These are phyloP conservation scores for Hylaeus anthracinus DNA, from an alignment of 1,140 invertebrate genomes.

Conservation along the genomic window DNA sequence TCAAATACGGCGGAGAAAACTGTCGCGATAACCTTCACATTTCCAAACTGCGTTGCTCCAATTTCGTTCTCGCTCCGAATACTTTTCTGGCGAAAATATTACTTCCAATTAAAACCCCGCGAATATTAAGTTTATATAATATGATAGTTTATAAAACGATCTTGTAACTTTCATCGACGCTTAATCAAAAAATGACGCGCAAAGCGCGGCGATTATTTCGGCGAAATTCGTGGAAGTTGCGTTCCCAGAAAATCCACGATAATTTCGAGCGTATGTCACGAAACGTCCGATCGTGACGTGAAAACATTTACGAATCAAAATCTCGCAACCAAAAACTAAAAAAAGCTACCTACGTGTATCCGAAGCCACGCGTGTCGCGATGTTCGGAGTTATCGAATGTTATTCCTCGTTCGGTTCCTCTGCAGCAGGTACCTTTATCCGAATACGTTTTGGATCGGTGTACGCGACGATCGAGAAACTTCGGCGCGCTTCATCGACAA, in stretches of 20 bases:
- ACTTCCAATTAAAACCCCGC: no score
- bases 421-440: slow-evolving; percentile 7
- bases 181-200: neutral
- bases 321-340: neutral
- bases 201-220: neutral
- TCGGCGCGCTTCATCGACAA: slow-evolving; percentile 42
- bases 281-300: slow-evolving; percentile 36
- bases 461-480: slow-evolving; percentile 37
- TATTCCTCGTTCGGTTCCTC: neutral
- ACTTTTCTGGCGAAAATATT: neutral
- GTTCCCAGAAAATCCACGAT: neutral
- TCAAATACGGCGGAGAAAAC: no score
- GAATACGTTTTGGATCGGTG: slow-evolving; percentile 12
- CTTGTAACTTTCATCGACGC: no score
- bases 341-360: neutral
- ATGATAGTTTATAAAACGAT: no score
- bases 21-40: no score
- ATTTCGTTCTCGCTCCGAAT: neutral
- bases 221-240: neutral
- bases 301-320: slow-evolving; percentile 42
- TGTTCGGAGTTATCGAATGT: slow-evolving; percentile 14
- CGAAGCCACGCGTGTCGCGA: slow-evolving; percentile 4
- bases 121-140: no score
- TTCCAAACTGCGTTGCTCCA: neutral
- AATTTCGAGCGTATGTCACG: slow-evolving; percentile 22